phyloP scores from a whole-genome alignment of 2,113 vertebrate species.

The Smithornis capensis region DNA sequence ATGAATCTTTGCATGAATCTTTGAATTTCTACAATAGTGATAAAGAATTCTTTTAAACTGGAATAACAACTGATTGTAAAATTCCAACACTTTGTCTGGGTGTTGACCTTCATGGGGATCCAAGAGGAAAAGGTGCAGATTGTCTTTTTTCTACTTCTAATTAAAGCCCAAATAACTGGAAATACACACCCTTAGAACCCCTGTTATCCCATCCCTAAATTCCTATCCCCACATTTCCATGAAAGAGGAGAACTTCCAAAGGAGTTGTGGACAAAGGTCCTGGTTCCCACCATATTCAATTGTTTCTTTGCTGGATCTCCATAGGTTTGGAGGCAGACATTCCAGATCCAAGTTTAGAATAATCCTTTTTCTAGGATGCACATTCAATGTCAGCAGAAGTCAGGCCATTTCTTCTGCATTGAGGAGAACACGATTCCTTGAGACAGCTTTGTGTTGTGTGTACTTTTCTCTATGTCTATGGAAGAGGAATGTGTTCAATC shows the following conservation, averaged over 20 bases:
- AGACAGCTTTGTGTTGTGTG: neutral
- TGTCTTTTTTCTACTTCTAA: neutral
- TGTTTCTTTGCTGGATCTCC: neutral
- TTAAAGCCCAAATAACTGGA: neutral
- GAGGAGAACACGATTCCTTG: neutral
- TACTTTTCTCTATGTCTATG: neutral
- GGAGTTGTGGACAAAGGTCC: neutral
- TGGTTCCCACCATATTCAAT: accelerated
- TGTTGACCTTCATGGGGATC: neutral
- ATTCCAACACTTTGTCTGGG: neutral
- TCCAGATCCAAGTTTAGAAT: neutral
- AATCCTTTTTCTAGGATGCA: neutral
- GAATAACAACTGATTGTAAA: neutral
- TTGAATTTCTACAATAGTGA: neutral
- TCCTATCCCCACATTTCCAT: accelerated
- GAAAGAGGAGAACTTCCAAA: neutral
- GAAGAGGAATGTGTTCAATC: neutral
- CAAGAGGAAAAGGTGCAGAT: neutral
- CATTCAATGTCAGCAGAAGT: neutral
- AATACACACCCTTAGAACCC: too few relatives aligned
- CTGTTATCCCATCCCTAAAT: too few relatives aligned
- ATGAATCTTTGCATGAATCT: too few relatives aligned
- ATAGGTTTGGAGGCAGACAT: neutral
- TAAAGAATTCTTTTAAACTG: neutral
- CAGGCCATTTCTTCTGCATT: neutral